Evolutionary conservation across 2,797 vertebrate species (phyloP), one percentile per base, ranked within the genome.

Genomic region (Melopsittacus undulatus): DNA sequence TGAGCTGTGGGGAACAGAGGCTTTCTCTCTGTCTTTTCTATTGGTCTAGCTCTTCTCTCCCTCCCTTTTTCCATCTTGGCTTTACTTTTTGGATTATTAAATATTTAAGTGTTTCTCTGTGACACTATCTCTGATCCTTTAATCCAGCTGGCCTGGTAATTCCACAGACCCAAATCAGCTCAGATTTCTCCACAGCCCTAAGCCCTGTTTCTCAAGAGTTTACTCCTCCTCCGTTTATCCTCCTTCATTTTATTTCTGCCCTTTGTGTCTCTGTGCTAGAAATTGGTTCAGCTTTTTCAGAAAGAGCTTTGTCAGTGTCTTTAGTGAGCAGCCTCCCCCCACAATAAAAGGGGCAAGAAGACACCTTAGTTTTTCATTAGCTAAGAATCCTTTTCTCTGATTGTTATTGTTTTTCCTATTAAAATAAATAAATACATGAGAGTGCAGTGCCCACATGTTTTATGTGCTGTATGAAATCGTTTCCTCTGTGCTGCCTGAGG

Each of bases 141-240:
- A 96, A 97, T 97, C 95, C 95, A 90, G 76, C 93, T 96, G 95
- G 59, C 91, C 96, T 97, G 91, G 90, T 97, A 97, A 97, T 97
- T 96, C 95, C 72, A 83, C 86, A 94, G 93, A 64, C 93, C 93
- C 82, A 96, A 87, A 97, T 97, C 96, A 96, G 94, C 89, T 94
- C 96, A 95, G 94, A 97, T 97, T 95, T 95, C 92, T 95, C 80
- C 75, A 88, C 61, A 92, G 92, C 95, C 20, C 3, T 97, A 97
- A 97, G 89, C 87, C 89, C 95, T 94, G 88, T 93, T 96, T 91
- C 94, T 96, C 69, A 95, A 95, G 92, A 78, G 86, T 94, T 96
- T 76, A 83, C 52, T 92, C 74, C 93, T 92, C 70, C 89, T 87
- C 22, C 62, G 67, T 95, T 83, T 26, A 73, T 91, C 84, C 92